Conservation (phyloP, 2,113 vertebrate species). For the Theropithecus gelada region DNA sequence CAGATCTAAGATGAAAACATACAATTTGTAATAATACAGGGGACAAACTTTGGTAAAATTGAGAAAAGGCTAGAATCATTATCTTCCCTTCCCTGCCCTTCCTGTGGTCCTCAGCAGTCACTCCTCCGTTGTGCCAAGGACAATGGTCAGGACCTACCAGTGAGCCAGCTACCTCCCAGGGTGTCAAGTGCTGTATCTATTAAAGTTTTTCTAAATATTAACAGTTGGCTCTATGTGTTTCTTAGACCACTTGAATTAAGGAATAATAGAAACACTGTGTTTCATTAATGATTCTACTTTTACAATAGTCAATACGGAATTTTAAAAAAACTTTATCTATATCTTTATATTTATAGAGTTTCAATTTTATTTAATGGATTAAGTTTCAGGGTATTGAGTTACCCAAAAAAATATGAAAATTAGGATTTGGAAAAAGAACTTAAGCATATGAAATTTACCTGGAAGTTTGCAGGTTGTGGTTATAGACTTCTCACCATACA, state of each 20-base stretch:
- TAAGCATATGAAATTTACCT: background rate
- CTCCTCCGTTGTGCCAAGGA: background rate
- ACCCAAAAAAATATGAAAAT: background rate
- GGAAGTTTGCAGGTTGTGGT: background rate
- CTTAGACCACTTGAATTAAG: background rate
- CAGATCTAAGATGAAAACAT: background rate
- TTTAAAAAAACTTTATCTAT: background rate
- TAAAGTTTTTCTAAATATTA: background rate
- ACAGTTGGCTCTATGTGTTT: background rate
- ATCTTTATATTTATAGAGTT: background rate
- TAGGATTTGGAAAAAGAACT: background rate
- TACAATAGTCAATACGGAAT: background rate
- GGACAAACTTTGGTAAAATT: background rate
- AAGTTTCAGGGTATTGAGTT: background rate
- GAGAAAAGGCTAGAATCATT: background rate
- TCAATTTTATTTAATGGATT: conserved; percentile 37
- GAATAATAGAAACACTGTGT: background rate
- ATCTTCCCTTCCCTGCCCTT: background rate
- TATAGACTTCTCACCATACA: background rate
- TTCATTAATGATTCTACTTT: background rate
- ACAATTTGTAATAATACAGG: background rate
- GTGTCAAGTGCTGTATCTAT: background rate
- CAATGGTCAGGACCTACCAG: background rate
- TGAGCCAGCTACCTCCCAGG: background rate
- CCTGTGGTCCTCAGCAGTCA: background rate